Evolutionary conservation across 2,113 vertebrate genomes (phyloP).

Genomic region (Nycticryphes semicollaris): DNA sequence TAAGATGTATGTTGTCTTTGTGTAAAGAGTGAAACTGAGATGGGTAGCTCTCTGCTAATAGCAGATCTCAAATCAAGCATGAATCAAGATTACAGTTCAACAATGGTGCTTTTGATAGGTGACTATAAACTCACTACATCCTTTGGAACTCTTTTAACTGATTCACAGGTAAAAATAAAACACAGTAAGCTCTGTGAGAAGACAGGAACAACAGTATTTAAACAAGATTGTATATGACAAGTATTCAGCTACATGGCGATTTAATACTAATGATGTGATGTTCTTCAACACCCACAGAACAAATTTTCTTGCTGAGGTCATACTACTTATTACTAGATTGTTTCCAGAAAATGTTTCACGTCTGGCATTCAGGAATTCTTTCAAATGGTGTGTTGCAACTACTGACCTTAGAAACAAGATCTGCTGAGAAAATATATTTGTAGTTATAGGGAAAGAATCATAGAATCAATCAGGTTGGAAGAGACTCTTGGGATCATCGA

Average conservation of each 20-base stretch:
- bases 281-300: neutral
- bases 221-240: neutral
- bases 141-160: neutral
- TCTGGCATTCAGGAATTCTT: neutral
- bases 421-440: neutral
- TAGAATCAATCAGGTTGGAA: too few species aligned
- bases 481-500: too few species aligned
- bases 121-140: neutral
- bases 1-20: neutral
- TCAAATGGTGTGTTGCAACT: neutral
- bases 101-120: neutral
- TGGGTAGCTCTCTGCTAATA: neutral
- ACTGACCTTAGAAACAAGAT: neutral
- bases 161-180: neutral
- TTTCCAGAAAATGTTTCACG: neutral
- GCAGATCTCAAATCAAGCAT: neutral
- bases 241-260: neutral
- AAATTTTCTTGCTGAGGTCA: slow-evolving; percentile 22
- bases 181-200: neutral
- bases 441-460: neutral
- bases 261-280: neutral
- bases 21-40: neutral
- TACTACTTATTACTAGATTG: neutral
- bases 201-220: neutral
- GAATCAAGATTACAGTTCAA: neutral